Evolutionary conservation across 2,113 vertebrate genomes (phyloP).

Genomic region (Chaetura pelagica): DNA sequence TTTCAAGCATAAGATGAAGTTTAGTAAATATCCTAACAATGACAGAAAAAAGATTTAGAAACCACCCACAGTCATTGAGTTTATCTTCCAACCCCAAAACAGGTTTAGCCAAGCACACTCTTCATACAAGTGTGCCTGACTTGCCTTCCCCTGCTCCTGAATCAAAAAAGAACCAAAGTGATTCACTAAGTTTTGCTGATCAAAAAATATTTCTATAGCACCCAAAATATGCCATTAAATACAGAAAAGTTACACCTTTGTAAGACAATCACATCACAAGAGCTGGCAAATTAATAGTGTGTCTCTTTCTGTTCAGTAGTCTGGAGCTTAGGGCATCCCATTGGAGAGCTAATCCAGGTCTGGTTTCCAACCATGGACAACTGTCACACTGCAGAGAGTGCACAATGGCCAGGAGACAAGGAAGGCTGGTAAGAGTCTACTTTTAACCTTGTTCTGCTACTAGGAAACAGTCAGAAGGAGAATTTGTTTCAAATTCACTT

Average conservation of each 20-base stretch:
- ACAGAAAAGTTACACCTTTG: not conserved
- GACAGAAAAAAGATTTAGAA: not conserved
- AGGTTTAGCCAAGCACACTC: not conserved
- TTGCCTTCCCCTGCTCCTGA: not conserved
- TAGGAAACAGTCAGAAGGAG: not conserved
- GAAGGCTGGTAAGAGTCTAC: not conserved
- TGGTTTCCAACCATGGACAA: not conserved
- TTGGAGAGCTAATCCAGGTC: not conserved
- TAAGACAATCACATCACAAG: not conserved
- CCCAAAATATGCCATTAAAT: not conserved
- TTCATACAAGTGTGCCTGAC: not conserved
- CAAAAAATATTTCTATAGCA: not conserved
- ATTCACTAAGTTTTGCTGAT: not conserved
- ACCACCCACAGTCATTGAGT: not conserved
- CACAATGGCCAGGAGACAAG: rapidly evolving
- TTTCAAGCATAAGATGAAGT: not conserved
- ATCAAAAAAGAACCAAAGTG: not conserved
- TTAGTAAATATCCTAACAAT: not conserved
- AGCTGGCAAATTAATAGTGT: not conserved
- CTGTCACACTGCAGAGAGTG: not conserved
- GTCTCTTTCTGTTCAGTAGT: not conserved
- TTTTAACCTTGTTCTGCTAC: not conserved
- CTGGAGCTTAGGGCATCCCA: not conserved
- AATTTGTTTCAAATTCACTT: not conserved
- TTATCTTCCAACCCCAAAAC: not conserved